A percentile compares a stretch with the other conserved stretches of the same genome.
Conservation (phyloP, 2,888 invertebrate genomes). For the Brachypalpus laphriformis region DNA sequence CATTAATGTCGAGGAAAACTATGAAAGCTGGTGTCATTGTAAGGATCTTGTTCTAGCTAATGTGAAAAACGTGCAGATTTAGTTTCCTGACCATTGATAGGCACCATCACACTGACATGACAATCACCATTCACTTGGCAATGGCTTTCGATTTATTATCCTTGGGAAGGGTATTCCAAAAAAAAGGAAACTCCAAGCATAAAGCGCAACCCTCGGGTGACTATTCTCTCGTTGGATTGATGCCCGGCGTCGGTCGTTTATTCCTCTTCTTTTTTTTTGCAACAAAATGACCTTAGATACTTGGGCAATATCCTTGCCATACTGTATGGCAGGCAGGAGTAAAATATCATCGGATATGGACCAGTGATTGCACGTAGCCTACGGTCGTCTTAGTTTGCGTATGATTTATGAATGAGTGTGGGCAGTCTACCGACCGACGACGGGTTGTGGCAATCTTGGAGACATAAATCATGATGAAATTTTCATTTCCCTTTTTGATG, state of each 20-base stretch:
- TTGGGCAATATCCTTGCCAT: neutral
- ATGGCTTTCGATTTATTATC: conserved; percentile 15
- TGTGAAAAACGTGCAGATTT: conserved; percentile 14
- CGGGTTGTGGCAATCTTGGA: neutral
- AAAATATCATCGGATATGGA: neutral
- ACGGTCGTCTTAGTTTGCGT: conserved; percentile 19
- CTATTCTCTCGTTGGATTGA: neutral
- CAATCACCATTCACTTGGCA: conserved; percentile 10
- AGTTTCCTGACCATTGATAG: neutral
- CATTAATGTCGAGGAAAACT: neutral
- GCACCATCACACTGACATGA: neutral
- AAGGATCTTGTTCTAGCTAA: neutral
- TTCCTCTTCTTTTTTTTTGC: neutral
- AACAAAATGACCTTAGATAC: conserved; percentile 10
- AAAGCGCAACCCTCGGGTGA: neutral
- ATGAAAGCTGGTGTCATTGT: neutral
- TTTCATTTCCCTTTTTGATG: conserved; percentile 5
- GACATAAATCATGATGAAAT: conserved; percentile 22
- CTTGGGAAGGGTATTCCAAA: neutral
- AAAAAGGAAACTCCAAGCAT: neutral
- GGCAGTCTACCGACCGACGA: neutral
- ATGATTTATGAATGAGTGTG: conserved; percentile 38
- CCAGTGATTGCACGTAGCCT: conserved; percentile 26
- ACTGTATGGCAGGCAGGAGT: too few relatives aligned
- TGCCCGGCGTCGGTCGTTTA: neutral